Evolutionary conservation across 2,113 vertebrate species (phyloP).

Genomic region (Collichthys lucidus): DNA sequence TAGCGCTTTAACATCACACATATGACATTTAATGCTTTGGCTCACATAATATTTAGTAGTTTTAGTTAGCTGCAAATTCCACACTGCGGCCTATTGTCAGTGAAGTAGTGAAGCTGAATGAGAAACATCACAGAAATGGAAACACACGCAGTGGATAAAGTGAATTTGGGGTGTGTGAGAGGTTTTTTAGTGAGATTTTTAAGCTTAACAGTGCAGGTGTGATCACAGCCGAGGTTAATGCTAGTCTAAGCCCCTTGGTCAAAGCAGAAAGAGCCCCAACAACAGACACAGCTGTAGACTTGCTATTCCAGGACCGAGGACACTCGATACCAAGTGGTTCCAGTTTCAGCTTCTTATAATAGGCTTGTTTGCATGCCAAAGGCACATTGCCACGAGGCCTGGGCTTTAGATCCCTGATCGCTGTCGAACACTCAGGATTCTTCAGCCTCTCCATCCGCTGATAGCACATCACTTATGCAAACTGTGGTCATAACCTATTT

Average conservation of each 20-base stretch:
- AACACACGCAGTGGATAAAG: neutral
- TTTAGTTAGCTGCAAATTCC: neutral
- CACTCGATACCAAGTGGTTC: conserved; percentile 71
- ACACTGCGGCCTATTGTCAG: no score
- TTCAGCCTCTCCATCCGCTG: conserved; percentile 36
- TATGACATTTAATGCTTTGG: neutral
- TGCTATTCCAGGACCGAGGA: conserved; percentile 78
- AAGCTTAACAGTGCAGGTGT: conserved; percentile 29
- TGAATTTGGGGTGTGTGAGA: neutral
- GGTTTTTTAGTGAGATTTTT: neutral
- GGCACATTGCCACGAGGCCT: conserved; percentile 26
- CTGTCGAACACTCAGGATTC: conserved; percentile 46
- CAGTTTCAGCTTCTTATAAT: conserved; percentile 78
- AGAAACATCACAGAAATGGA: neutral
- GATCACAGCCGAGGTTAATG: conserved; percentile 1
- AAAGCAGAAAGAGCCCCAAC: conserved; percentile 48
- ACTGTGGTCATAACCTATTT: conserved; percentile 54
- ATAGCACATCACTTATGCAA: conserved; percentile 38
- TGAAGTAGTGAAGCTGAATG: neutral
- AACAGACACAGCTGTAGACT: conserved; percentile 72
- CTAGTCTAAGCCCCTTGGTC: neutral
- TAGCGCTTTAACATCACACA: conserved; percentile 17
- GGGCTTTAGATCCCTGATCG: conserved; percentile 47
- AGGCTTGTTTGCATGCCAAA: conserved; percentile 71
- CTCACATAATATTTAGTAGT: neutral